A percentile compares a stretch with the other conserved stretches of the same genome.
phyloP scores from a whole-genome alignment of 2,888 invertebrate species.

The Cataglyphis livida region DNA sequence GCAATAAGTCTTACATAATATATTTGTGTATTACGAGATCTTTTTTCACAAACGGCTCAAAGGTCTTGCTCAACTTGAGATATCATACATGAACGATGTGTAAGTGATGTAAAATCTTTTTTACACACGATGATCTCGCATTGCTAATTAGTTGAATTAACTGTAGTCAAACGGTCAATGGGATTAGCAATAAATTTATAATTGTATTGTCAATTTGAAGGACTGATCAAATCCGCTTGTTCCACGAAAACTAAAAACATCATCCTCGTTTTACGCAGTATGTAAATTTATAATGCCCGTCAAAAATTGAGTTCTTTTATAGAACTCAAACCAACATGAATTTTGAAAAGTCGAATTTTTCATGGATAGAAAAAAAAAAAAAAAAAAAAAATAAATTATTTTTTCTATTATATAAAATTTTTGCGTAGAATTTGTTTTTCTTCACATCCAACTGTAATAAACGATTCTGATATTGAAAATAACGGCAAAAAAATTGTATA shows the following conservation, averaged over 20 bases:
- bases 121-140: not conserved
- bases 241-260: not conserved
- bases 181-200: not conserved
- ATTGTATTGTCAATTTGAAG: not conserved
- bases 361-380: not conserved
- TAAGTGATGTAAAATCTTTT: not conserved
- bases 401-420: not conserved
- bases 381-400: not conserved
- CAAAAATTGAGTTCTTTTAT: not conserved
- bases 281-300: not conserved
- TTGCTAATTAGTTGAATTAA: not conserved
- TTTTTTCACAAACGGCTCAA: slow-evolving; percentile 8
- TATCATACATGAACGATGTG: not conserved
- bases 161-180: not conserved
- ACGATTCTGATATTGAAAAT: slow-evolving; percentile 34
- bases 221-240: not conserved
- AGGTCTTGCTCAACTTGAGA: slow-evolving; percentile 7
- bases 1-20: slow-evolving; percentile 44
- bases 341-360: not conserved
- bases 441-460: slow-evolving; percentile 35
- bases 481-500: slow-evolving; percentile 41
- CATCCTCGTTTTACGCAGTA: not conserved
- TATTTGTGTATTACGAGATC: slow-evolving; percentile 26
- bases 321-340: not conserved
- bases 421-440: not conserved